phyloP scores from a whole-genome alignment of 30 jellyfish, hydroid and myxozoan genomes.

The Pseudorhiza aurosa region DNA sequence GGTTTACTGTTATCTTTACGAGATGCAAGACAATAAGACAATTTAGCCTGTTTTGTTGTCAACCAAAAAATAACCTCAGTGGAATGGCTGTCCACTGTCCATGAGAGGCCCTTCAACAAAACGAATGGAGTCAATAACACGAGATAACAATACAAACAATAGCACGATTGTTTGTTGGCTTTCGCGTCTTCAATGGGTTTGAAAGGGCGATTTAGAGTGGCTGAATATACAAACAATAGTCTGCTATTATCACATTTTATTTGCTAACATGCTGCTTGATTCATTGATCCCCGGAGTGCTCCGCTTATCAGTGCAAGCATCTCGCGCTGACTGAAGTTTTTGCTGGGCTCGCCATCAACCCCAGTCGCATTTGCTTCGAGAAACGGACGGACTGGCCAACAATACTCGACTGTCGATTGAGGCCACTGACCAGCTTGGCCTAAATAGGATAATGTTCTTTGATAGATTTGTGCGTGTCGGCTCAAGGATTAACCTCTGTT shows the following conservation, averaged over 20 bases:
- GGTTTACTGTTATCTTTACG: conserved; percentile 71
- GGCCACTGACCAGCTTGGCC: too few species aligned
- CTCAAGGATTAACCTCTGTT: too few species aligned
- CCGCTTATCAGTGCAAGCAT: not conserved
- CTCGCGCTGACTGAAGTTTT: too few species aligned
- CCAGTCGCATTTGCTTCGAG: too few species aligned
- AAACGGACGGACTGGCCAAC: too few species aligned
- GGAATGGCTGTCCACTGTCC: conserved; percentile 15
- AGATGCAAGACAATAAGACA: conserved; percentile 45
- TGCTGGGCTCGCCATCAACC: too few species aligned
- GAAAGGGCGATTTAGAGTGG: not conserved
- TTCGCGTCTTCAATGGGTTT: not conserved
- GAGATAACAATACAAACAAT: not conserved
- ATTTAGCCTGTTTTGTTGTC: conserved; percentile 41
- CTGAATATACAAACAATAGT: conserved; percentile 1
- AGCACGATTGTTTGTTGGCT: not conserved
- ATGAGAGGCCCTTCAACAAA: not conserved
- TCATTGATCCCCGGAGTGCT: conserved; percentile 10
- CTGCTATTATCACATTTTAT: not conserved
- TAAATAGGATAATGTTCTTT: too few species aligned
- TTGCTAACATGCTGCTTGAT: conserved; percentile 5
- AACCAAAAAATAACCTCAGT: conserved; percentile 20
- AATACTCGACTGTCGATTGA: too few species aligned
- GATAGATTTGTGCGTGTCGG: too few species aligned
- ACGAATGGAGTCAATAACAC: conserved; percentile 10